Base-by-base conservation (phyloP, 1,140 invertebrate species). In the Epicauta chinensis region DNA sequence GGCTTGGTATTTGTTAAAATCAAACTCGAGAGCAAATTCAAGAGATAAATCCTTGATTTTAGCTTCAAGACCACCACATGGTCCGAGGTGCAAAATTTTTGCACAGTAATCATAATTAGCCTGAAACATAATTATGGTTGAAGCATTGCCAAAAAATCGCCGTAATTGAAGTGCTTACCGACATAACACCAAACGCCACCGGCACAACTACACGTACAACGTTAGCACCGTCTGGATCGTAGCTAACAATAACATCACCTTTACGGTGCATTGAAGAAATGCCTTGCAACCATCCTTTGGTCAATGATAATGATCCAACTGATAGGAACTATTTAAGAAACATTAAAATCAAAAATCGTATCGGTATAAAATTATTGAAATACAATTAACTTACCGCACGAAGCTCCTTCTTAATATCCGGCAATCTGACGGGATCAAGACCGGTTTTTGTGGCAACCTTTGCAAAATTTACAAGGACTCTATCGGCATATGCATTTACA, bases 71-170 rank as follows among this genome's bases (percentile, higher is more conserved):
- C 67, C 67, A 15, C 75, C 75, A 3, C 65, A 71, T 9, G 73
- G 73, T 10, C 75, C 73, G 15, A 76, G 60, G 41, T 71, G 68
- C 73, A 75, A 75, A 29, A 75, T 69, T 60, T 72, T 60, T 10
- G 74, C 46, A 31, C 17, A 32, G 16, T 49, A 49, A 36, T 49
- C 36, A 31, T 40, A 49, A 15, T 29, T 49, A 15, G 40, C 14
- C 16, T 49, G 23, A 11, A 34, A 30, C 10, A 10, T 5, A 30
- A 34, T 38, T 29, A 3, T 1, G 17, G 12, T 5, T 42, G 11
- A 23, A 23, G 17, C 2, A 23, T 17, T 43, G 3, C 23, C 23
- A 34, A 34, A 34, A 1, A 12, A 2, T 7, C 32, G 5, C 32
- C 3, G 11, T 9, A n/a, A 12, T 34, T 12, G 32, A n/a, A 34